A percentile compares a stretch with the other conserved stretches of the same genome.
phyloP scores from a whole-genome alignment of 2,113 vertebrate genomes.

The Protobothrops flavoviridis region DNA sequence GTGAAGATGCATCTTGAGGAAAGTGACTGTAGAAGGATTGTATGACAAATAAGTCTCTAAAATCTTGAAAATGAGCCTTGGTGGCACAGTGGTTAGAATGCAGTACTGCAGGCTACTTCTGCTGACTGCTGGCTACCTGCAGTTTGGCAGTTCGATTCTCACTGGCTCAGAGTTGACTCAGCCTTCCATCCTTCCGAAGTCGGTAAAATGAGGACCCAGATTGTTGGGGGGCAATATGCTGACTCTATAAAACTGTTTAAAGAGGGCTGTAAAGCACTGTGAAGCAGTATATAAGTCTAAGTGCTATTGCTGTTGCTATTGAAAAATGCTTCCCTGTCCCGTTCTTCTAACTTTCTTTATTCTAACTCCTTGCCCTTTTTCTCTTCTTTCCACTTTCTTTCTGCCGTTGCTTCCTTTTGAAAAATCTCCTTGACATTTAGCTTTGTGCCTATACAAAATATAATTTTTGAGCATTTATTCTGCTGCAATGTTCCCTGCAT shows the following conservation, averaged over 20 bases:
- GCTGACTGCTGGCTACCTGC: no score
- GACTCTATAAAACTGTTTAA: no score
- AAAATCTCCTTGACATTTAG: not conserved
- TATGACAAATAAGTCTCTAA: not conserved
- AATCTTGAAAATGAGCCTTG: not conserved
- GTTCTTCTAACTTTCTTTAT: not conserved
- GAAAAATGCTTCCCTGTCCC: not conserved
- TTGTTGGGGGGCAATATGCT: no score
- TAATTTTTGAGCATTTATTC: not conserved
- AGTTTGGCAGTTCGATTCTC: no score
- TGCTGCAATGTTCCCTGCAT: not conserved
- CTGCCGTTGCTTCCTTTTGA: not conserved
- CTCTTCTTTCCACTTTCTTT: not conserved
- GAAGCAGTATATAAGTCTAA: no score
- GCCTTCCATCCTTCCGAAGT: no score
- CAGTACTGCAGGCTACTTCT: no score
- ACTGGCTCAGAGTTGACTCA: no score
- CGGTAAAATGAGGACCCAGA: no score
- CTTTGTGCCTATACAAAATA: not conserved
- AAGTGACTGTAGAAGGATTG: not conserved
- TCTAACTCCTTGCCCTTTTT: not conserved
- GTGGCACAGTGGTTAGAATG: no score
- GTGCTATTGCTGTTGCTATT: not conserved
- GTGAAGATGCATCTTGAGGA: not conserved
- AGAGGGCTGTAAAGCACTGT: no score